Base-by-base conservation (phyloP, 2,888 invertebrate species). In the Nebria brevicollis region DNA sequence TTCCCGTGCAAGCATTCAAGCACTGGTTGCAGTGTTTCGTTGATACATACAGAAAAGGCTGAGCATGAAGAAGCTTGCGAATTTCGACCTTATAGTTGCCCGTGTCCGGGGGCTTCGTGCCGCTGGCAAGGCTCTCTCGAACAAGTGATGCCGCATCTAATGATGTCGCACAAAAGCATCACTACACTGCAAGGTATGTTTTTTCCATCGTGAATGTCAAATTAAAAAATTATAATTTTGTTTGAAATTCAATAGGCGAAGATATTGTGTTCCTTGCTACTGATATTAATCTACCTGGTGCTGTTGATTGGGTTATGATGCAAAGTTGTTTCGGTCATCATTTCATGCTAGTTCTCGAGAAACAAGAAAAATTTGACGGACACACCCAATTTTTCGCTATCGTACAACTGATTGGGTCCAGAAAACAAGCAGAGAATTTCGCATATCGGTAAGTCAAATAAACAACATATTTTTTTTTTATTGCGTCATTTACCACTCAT, bases 221-320 rank as follows among this genome's bases (percentile, higher is more conserved):
- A 43, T 43, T 8, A 43, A 20, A 20, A 1, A 20, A 20, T 34
- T 34, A 5, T 66, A 66, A 66, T 34, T 34, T 10, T 25, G 54
- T 43, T 43, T 43, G 43, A 20, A 20, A 34, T 54, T 73, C 26
- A 10, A 6, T 26, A 81, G 95, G 96, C 77, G 99, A 99, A 90
- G 99, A 99, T 89, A 99, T 99, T 86, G 99, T 99, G 77, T 99
- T 99, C 90, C 91, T 99, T 85, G 99, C 99, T 1, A 99, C 99
- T 66, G 99, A 99, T 89, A 99, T 99, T 83, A 99, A 99, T 91
- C 93, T 99, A 84, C 99, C 99, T 7, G 99, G 99, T 82, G 99
- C 98, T 54, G 98, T 99, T 10, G 98, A 99, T 89, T 99, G 98
- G 98, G 97, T 97, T 3, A 99, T 99, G 99, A 99, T 99, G 99